Evolutionary conservation across 1,140 invertebrate species (phyloP).

Genomic region (Diprion similis): DNA sequence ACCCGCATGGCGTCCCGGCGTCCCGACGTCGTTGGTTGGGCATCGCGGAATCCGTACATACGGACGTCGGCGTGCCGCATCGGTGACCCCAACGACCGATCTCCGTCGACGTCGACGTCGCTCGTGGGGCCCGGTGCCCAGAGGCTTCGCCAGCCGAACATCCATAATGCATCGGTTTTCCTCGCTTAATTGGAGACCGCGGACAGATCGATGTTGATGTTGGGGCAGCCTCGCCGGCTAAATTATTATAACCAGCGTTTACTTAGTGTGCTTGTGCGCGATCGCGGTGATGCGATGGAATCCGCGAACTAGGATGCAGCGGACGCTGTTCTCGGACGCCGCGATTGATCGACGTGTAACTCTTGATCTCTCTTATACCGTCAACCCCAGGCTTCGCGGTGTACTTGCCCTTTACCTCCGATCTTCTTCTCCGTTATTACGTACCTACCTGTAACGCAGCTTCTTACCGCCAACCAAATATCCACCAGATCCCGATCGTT

Average conservation of each 20-base stretch:
- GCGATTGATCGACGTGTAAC: neutral
- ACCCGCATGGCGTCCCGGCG: no score
- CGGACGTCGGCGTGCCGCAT: neutral
- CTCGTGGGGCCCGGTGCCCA: no score
- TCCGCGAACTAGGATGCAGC: neutral
- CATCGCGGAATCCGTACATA: neutral
- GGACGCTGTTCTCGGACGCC: no score
- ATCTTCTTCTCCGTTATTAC: neutral
- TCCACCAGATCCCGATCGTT: no score
- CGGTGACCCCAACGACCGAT: neutral
- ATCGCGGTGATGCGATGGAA: neutral
- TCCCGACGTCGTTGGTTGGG: neutral
- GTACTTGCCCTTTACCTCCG: neutral
- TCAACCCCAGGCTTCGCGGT: no score
- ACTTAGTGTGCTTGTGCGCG: neutral
- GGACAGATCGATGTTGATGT: conserved; percentile 25
- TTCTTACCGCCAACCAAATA: no score
- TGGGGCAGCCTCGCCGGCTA: neutral
- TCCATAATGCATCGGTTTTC: conserved; percentile 40
- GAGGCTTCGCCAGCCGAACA: conserved; percentile 20
- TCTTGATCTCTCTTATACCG: no score
- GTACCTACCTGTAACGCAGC: no score
- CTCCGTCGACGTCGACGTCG: neutral
- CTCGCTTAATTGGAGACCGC: conserved; percentile 37
- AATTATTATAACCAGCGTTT: conserved; percentile 8